These are phyloP conservation scores for Cydia amplana DNA, from an alignment of 1,140 invertebrate genomes.

Conservation along the genomic window DNA sequence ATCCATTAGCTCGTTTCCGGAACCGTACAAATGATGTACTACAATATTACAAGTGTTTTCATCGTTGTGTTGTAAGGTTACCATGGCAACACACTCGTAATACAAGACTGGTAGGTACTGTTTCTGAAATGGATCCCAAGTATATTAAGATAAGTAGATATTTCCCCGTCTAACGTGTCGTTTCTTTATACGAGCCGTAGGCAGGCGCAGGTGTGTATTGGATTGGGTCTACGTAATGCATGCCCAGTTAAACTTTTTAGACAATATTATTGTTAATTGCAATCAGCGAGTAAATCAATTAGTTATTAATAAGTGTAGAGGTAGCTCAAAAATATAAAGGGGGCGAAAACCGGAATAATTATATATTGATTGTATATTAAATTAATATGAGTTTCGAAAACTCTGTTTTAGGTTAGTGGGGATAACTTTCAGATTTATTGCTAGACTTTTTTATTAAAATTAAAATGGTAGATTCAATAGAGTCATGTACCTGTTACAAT, in stretches of 20 bases:
- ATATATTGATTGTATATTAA: background rate
- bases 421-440: slow-evolving; percentile 14
- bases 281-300: background rate
- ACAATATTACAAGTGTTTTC: background rate
- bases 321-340: background rate
- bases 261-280: slow-evolving; percentile 10
- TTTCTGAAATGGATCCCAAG: slow-evolving; percentile 1
- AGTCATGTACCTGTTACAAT: slow-evolving; percentile 28
- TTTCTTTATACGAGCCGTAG: background rate
- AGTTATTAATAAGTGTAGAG: background rate
- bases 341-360: background rate
- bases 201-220: background rate
- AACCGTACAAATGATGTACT: background rate
- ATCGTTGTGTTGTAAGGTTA: background rate
- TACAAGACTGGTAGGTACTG: background rate
- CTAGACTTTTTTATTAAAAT: background rate
- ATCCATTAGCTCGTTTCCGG: background rate
- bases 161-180: background rate
- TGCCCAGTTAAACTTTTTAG: background rate
- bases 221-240: background rate
- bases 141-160: background rate
- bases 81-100: background rate
- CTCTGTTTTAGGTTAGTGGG: slow-evolving; percentile 14
- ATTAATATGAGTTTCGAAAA: slow-evolving; percentile 10
- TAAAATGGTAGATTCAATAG: slow-evolving; percentile 8